phyloP scores from a whole-genome alignment of 2,113 vertebrate genomes.

The Mystacornis crossleyi region DNA sequence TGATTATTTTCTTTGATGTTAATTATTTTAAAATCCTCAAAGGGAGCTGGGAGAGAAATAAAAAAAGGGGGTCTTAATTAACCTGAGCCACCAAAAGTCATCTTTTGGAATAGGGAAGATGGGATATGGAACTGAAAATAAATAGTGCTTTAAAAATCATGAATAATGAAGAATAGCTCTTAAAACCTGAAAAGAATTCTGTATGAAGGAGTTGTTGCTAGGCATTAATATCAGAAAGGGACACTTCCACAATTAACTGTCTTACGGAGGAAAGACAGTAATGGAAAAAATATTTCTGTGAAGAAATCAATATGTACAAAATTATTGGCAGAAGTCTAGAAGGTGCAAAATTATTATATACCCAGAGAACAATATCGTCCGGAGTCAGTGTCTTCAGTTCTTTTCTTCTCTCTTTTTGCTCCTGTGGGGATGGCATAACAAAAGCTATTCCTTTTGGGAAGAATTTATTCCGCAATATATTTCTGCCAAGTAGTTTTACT shows the following conservation, averaged over 20 bases:
- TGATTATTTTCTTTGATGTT: background rate
- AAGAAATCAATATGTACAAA: background rate
- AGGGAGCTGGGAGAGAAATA: background rate
- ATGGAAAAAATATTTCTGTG: background rate
- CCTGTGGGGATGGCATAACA: background rate
- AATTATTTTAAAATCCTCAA: constrained; percentile 44
- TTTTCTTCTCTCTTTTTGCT: background rate
- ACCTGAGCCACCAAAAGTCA: background rate
- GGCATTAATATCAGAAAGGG: background rate
- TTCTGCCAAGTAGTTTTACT: background rate
- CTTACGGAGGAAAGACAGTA: background rate
- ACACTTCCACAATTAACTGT: background rate
- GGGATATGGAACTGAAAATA: background rate
- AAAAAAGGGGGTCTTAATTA: constrained; percentile 27
- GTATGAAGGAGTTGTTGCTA: background rate
- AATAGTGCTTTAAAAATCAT: constrained; percentile 11
- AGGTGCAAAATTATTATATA: background rate
- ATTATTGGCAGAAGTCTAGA: background rate
- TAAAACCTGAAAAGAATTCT: background rate
- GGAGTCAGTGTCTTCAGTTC: background rate
- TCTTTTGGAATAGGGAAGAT: background rate
- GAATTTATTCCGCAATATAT: background rate
- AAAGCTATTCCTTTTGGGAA: background rate
- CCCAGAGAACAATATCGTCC: background rate
- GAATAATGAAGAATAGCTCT: background rate